Evolutionary conservation across 2,888 invertebrate genomes (phyloP).

Genomic region (Thereva unica): DNA sequence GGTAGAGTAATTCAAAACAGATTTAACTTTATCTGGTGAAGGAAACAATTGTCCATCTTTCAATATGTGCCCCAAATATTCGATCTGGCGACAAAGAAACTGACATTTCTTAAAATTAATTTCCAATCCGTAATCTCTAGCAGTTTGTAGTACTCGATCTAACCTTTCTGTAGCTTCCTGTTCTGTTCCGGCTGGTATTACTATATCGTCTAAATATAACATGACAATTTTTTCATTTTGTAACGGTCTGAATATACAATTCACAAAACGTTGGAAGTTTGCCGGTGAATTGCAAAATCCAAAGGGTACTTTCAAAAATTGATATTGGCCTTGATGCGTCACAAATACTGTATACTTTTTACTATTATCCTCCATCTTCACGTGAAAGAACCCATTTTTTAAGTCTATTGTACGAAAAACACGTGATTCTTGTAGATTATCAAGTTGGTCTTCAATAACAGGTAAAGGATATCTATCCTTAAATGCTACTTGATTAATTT

Average conservation of each 20-base stretch:
- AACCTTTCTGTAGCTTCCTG: conserved; percentile 24
- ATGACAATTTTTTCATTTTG: conserved; percentile 12
- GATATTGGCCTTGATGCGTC: conserved; percentile 38
- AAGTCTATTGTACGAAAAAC: conserved; percentile 40
- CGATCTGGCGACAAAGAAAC: not conserved
- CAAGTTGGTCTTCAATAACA: conserved; percentile 45
- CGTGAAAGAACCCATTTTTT: conserved; percentile 38
- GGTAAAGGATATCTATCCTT: conserved; percentile 44
- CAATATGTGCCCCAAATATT: conserved; percentile 32
- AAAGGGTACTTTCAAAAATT: conserved; percentile 53
- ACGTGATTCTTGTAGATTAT: conserved; percentile 43
- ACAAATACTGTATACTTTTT: conserved; percentile 38
- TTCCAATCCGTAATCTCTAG: conserved; percentile 12
- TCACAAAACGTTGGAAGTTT: conserved; percentile 46
- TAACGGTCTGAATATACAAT: conserved; percentile 14
- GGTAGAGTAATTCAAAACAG: conserved; percentile 26
- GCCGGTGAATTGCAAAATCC: conserved; percentile 51
- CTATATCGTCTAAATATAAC: conserved; percentile 19
- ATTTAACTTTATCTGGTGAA: conserved; percentile 25
- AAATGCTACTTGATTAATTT: not conserved
- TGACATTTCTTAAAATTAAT: not conserved
- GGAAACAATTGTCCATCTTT: conserved; percentile 15
- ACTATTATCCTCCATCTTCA: conserved; percentile 33
- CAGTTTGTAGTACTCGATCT: not conserved
- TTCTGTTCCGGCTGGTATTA: not conserved